phyloP scores from a whole-genome alignment of 2,113 vertebrate genomes.

The Pachyramphus minor region DNA sequence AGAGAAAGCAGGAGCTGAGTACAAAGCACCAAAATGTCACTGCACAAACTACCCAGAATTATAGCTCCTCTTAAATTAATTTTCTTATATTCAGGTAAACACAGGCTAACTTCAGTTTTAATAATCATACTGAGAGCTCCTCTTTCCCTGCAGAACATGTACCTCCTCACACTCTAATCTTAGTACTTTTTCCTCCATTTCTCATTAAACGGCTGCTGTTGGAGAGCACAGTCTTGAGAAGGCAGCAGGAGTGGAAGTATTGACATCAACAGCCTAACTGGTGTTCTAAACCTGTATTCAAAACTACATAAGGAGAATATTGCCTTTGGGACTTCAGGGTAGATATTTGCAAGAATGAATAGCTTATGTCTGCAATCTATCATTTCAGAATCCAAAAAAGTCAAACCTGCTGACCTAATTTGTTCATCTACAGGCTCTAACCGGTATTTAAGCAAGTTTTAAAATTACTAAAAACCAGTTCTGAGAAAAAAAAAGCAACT shows the following conservation, averaged over 20 bases:
- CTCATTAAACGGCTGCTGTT: not conserved
- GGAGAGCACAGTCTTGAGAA: not conserved
- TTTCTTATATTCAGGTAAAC: not conserved
- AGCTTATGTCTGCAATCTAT: not conserved
- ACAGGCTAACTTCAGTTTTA: not conserved
- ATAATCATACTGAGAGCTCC: not conserved
- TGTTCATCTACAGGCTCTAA: not conserved
- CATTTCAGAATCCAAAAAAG: not conserved
- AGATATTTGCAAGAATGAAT: not conserved
- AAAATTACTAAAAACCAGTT: not conserved
- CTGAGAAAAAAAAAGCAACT: not conserved
- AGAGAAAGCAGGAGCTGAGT: not conserved
- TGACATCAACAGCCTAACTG: too few relatives aligned
- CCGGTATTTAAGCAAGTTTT: not conserved
- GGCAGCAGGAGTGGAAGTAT: not conserved
- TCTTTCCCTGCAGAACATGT: not conserved
- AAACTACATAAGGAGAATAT: not conserved
- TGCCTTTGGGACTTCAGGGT: not conserved
- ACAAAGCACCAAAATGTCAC: not conserved
- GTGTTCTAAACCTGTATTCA: not conserved
- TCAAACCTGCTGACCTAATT: not conserved
- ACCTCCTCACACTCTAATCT: too few relatives aligned
- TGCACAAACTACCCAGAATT: not conserved
- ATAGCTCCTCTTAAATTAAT: not conserved
- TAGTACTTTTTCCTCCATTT: not conserved